A percentile compares a stretch with the other conserved stretches of the same genome.
These are phyloP conservation scores for Gonioctena quinquepunctata DNA, from an alignment of 1,140 invertebrate species.

Conservation along the genomic window DNA sequence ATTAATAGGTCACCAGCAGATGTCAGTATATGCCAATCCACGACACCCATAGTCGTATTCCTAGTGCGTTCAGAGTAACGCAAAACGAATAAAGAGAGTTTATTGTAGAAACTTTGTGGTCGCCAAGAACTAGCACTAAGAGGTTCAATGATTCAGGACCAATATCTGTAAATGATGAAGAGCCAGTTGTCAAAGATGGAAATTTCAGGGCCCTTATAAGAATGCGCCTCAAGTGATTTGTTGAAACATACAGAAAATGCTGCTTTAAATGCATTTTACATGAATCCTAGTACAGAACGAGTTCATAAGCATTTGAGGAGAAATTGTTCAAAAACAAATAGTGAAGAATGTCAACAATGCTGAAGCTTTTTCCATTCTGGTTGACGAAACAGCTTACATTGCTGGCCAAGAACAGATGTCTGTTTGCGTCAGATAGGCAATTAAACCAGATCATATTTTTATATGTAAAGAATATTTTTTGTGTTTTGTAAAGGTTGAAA, in stretches of 20 bases:
- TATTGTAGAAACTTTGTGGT: conserved; percentile 23
- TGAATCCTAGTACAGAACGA: conserved; percentile 15
- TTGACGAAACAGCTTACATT: conserved; percentile 24
- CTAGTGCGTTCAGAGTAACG: too few species aligned
- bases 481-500: conserved; percentile 1
- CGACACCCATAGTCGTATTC: too few species aligned
- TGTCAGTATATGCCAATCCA: too few species aligned
- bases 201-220: conserved; percentile 15
- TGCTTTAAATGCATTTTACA: conserved; percentile 3
- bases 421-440: conserved; percentile 13
- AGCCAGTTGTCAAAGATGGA: conserved; percentile 5
- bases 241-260: background rate
- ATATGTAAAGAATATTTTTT: conserved; percentile 18
- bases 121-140: conserved; percentile 3
- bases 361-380: conserved; percentile 13
- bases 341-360: background rate
- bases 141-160: conserved; percentile 12
- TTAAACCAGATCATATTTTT: background rate
- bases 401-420: conserved; percentile 18
- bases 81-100: too few species aligned
- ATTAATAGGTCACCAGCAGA: too few species aligned
- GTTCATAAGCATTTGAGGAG: conserved; percentile 2
- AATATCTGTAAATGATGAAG: background rate
- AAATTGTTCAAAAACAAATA: conserved; percentile 15
- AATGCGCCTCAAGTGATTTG: background rate